phyloP scores from a whole-genome alignment of 1,140 invertebrate species.

The Pteromalus puparum region DNA sequence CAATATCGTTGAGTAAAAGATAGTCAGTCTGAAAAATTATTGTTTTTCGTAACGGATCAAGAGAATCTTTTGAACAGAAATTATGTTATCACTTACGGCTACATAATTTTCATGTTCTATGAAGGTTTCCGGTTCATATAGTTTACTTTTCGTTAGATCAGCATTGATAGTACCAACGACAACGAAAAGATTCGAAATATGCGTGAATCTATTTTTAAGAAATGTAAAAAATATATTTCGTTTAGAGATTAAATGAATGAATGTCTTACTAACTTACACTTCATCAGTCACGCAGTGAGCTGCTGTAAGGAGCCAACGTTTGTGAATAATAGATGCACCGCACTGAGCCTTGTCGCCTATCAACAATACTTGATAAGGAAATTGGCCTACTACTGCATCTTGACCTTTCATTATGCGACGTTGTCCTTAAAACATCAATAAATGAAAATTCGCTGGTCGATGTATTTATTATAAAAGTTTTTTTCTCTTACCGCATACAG shows the following conservation, averaged over 20 bases:
- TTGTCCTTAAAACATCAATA: background rate
- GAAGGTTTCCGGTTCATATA: background rate
- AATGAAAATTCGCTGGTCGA: too few relatives aligned
- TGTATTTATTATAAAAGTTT: too few relatives aligned
- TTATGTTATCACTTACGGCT: background rate
- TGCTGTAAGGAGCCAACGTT: constrained; percentile 1
- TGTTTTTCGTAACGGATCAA: background rate
- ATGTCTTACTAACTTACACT: background rate
- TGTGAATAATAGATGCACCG: constrained; percentile 7
- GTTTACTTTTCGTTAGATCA: background rate
- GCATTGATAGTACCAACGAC: background rate
- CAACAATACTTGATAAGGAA: background rate
- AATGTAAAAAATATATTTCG: too few relatives aligned
- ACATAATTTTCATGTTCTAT: background rate
- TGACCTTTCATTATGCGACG: background rate
- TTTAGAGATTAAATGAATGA: background rate
- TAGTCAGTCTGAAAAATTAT: background rate
- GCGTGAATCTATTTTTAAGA: too few relatives aligned
- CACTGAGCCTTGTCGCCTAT: background rate
- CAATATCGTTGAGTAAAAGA: background rate
- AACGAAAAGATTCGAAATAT: background rate
- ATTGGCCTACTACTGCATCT: background rate
- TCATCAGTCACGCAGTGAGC: background rate
- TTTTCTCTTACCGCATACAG: too few relatives aligned
- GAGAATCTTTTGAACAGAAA: too few relatives aligned